Base-by-base conservation (phyloP, 2,888 invertebrate species). In the Girardia tigrina region DNA sequence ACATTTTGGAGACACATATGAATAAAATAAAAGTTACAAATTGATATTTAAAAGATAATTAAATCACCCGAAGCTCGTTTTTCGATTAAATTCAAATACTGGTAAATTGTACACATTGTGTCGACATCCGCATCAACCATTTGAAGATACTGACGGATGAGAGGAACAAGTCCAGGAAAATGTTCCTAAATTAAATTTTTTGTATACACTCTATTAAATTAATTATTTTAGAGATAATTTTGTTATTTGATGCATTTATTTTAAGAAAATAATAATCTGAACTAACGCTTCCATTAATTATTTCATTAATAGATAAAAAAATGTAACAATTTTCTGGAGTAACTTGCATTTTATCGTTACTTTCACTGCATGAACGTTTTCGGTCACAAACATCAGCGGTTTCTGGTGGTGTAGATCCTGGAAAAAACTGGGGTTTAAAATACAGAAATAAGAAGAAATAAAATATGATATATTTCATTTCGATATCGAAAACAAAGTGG, bases 101-200 rank as follows among this genome's bases (percentile, higher is more conserved):
- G 92, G 84, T 91, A 91, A 81, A 98, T 91, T 8, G 94, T 93
- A 86, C 97, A 97, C 84, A 92, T 91, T 56, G 95, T 97, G 85
- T 97, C 97, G 0, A 94, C 93, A 86, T 98, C 98, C 73, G 95
- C 91, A 84, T 98, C 95, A 89, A 95, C 92, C 77, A 90, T 91
- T 79, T 90, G 90, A 80, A 98, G 87, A 85, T 94, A 98, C 80
- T 90, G 91, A 83, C 92, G 90, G 78, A 98, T 92, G 80, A 99
- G 86, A 1, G 94, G 91, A 79, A 95, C 89, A 80, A 99, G 87
- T 0, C 98, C 98, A 27, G 94, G 94, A 86, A 97, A 99, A 77
- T 81, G 78, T 1, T 80, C 69, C 74, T 74, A 28, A 26, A 73
- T 26, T 27, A 72, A 29, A 12, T 14, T 8, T 20, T 8, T 70